Percentiles rank a stretch among this genome's conserved stretches.
Conservation (phyloP, 2,113 vertebrate genomes). For the Motacilla tschutschensis region DNA sequence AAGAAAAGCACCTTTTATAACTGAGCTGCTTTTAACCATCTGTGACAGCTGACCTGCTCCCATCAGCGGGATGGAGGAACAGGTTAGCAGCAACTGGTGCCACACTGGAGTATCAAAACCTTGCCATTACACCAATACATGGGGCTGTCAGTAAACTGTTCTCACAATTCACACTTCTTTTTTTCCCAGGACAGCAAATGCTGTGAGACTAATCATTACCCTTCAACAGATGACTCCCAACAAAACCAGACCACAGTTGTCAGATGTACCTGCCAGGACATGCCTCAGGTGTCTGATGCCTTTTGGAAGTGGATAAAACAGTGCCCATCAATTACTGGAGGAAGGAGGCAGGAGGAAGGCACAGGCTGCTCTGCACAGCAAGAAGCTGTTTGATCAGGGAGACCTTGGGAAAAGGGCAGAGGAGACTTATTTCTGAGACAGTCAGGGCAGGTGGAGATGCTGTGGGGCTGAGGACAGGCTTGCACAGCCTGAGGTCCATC, state of each 20-base stretch:
- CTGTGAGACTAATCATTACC: background rate
- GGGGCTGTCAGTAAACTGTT: background rate
- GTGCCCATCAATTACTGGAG: background rate
- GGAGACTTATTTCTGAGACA: background rate
- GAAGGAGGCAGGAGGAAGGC: background rate
- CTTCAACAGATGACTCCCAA: background rate
- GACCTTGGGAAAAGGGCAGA: background rate
- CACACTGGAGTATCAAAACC: background rate
- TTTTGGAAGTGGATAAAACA: background rate
- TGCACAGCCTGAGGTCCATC: background rate
- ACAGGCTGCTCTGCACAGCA: background rate
- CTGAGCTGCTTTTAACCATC: background rate
- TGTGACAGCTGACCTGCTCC: background rate
- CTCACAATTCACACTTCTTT: background rate
- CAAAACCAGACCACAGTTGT: background rate
- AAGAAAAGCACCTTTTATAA: background rate
- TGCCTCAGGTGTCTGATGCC: background rate
- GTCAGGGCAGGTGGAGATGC: background rate
- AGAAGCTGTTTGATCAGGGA: background rate
- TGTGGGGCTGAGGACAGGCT: background rate
- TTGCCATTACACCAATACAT: background rate
- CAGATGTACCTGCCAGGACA: constrained; percentile 1
- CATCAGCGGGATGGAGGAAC: background rate
- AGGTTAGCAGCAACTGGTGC: background rate
- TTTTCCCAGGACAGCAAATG: background rate